Percentiles rank a stretch among this genome's conserved stretches.
These are phyloP conservation scores for Globia sparganii DNA, from an alignment of 2,888 invertebrate species.

Conservation along the genomic window DNA sequence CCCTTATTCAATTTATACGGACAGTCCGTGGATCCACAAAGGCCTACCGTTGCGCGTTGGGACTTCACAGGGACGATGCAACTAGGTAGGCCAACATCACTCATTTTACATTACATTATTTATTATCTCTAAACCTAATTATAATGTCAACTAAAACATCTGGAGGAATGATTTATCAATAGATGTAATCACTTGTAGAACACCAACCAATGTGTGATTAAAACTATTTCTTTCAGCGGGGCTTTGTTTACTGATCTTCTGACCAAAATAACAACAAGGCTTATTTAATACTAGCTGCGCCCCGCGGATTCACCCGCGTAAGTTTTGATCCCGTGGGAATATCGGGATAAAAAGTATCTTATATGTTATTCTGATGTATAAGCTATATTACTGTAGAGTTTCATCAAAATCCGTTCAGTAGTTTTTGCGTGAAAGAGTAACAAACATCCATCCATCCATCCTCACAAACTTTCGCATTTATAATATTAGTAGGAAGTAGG, in stretches of 20 bases:
- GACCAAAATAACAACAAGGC: no score
- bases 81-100: constrained; percentile 2
- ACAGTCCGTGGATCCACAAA: constrained; percentile 74
- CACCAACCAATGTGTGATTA: constrained; percentile 6
- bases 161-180: constrained; percentile 4
- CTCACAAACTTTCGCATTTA: no score
- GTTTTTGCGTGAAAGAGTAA: no score
- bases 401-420: no score
- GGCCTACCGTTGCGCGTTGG: constrained; percentile 69
- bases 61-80: constrained; percentile 27
- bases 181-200: constrained; percentile 15
- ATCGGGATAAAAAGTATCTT: no score
- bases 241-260: constrained; percentile 32
- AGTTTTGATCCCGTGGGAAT: no score
- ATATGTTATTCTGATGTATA: no score
- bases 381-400: no score
- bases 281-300: no score
- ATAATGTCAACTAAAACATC: not conserved
- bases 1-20: constrained; percentile 87
- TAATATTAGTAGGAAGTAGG: no score
- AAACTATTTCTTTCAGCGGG: not conserved
- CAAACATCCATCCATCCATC: no score
- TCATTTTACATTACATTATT: constrained; percentile 14
- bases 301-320: no score
- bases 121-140: constrained; percentile 8